Conservation (phyloP, 2,888 invertebrate species). For the Nudaria mundana region DNA sequence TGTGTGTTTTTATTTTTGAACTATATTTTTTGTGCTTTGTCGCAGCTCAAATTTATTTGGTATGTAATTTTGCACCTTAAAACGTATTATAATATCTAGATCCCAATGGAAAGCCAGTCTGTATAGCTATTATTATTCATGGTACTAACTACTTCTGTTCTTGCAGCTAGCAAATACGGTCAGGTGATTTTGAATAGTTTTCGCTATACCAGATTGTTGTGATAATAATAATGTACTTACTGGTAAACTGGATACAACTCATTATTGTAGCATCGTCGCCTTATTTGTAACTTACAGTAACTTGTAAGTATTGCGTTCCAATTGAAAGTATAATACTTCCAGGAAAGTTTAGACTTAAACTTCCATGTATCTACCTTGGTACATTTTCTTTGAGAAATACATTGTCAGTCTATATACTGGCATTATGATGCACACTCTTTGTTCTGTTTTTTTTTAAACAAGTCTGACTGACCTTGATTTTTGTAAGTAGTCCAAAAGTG, state of each 20-base stretch:
- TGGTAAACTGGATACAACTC: no score
- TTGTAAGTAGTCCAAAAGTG: no score
- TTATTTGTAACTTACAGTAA: no score
- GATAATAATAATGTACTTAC: no score
- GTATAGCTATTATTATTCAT: slow-evolving; percentile 19
- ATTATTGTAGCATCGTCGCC: no score
- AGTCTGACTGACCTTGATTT: neutral
- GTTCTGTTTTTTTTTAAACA: neutral
- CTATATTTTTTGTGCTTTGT: slow-evolving; percentile 21
- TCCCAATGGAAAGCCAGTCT: slow-evolving; percentile 23
- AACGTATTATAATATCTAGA: slow-evolving; percentile 13
- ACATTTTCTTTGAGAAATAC: no score
- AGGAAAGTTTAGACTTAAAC: no score
- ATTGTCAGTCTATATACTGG: no score
- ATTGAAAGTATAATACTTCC: no score
- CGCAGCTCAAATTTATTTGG: slow-evolving; percentile 33
- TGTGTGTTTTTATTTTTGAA: slow-evolving; percentile 30
- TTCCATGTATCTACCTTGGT: no score
- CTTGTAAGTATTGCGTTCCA: no score
- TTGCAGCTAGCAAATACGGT: slow-evolving; percentile 7
- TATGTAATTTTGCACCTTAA: slow-evolving; percentile 26
- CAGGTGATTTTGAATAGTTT: neutral
- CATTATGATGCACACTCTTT: neutral
- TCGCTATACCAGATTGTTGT: no score
- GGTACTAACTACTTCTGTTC: slow-evolving; percentile 5